Conservation (phyloP, 1,140 invertebrate genomes). For the Brevipalpus yothersi region DNA sequence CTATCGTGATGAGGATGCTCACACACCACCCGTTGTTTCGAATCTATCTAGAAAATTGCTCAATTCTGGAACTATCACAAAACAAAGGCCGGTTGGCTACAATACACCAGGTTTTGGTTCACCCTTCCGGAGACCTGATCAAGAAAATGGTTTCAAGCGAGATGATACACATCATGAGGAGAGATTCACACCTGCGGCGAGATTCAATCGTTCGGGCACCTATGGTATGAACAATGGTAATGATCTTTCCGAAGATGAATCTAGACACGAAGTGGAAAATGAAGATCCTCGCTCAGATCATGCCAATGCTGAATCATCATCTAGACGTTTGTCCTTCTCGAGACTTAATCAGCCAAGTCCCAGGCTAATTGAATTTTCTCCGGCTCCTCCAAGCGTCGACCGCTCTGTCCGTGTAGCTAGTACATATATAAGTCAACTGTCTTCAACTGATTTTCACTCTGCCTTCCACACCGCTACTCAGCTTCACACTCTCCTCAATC, state of each 20-base stretch:
- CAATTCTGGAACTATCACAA: background rate
- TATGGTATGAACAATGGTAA: background rate
- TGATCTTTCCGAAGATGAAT: background rate
- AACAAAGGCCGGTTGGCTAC: background rate
- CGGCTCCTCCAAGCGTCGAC: conserved; percentile 6
- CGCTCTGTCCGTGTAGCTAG: conserved; percentile 19
- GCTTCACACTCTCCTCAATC: conserved; percentile 26
- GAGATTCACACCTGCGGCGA: background rate
- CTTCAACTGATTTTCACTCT: conserved; percentile 32
- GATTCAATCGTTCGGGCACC: background rate
- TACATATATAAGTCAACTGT: conserved; percentile 27
- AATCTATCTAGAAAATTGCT: background rate
- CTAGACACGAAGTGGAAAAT: conserved; percentile 24
- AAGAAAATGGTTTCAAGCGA: background rate
- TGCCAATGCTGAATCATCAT: conserved; percentile 18
- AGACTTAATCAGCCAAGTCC: conserved; percentile 19
- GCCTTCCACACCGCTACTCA: conserved; percentile 38
- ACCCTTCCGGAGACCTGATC: background rate
- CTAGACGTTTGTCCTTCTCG: conserved; percentile 14
- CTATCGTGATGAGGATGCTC: background rate
- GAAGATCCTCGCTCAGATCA: conserved; percentile 17
- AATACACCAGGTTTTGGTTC: background rate
- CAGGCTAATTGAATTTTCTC: background rate
- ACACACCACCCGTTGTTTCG: background rate
- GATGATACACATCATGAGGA: background rate